Percentiles rank a stretch among this genome's conserved stretches.
Evolutionary conservation across 2,888 invertebrate species (phyloP).

Genomic region (Apotomis turbidana): DNA sequence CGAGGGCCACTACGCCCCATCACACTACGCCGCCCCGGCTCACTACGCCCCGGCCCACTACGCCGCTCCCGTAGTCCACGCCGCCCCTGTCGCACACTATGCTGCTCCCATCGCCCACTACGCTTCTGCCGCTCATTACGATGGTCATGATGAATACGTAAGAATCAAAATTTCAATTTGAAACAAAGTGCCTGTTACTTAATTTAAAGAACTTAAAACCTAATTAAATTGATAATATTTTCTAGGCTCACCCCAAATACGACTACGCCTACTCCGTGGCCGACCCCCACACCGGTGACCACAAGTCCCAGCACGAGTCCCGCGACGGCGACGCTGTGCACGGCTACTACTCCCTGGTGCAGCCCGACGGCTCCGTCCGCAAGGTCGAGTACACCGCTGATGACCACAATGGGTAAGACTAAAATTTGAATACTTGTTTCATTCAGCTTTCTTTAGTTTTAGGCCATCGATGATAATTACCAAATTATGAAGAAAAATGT

Average conservation of each 20-base stretch:
- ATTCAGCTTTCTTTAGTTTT: not conserved
- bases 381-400: slow-evolving; percentile 81
- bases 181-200: not conserved
- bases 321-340: slow-evolving; percentile 82
- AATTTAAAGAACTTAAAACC: not conserved
- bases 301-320: slow-evolving; percentile 81
- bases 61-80: slow-evolving; percentile 44
- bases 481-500: not conserved
- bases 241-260: slow-evolving; percentile 71
- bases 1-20: slow-evolving; percentile 61
- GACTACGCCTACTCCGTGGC: slow-evolving; percentile 81
- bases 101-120: slow-evolving; percentile 45
- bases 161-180: slow-evolving; percentile 9
- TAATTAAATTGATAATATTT: not conserved
- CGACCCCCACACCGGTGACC: slow-evolving; percentile 83
- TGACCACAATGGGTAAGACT: slow-evolving; percentile 75
- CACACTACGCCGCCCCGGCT: slow-evolving; percentile 39
- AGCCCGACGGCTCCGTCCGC: slow-evolving; percentile 81
- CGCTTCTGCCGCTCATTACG: slow-evolving; percentile 50
- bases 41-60: slow-evolving; percentile 47
- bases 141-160: slow-evolving; percentile 52
- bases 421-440: not conserved
- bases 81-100: slow-evolving; percentile 46
- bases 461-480: not conserved
- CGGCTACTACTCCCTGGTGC: slow-evolving; percentile 84